Evolutionary conservation across 2,113 vertebrate genomes (phyloP).

Genomic region (Cyanoderma ruficeps): DNA sequence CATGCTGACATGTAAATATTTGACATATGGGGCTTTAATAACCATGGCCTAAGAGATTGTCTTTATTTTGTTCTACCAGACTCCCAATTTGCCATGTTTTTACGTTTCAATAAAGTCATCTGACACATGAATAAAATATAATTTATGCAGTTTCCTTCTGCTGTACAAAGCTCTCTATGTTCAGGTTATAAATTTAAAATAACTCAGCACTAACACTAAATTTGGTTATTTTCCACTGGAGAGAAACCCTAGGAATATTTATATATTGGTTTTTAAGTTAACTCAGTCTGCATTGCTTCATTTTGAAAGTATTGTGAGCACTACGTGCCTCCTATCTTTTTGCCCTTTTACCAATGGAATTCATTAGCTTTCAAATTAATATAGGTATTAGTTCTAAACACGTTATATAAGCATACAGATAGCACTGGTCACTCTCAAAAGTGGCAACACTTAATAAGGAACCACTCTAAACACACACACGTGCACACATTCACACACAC

Average conservation of each 20-base stretch:
- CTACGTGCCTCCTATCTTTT: not conserved
- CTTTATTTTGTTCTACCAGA: not conserved
- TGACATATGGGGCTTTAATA: not conserved
- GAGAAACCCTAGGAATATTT: not conserved
- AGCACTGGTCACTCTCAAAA: not conserved
- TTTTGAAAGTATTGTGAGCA: not conserved
- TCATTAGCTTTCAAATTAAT: not conserved
- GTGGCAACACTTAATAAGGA: not conserved
- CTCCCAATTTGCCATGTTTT: not conserved
- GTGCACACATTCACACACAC: not conserved
- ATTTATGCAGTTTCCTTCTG: not conserved
- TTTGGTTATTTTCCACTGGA: not conserved
- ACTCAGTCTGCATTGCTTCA: not conserved
- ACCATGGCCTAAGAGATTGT: not conserved
- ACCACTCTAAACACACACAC: not conserved
- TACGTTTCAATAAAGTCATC: not conserved
- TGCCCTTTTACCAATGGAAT: not conserved
- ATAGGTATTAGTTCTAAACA: not conserved
- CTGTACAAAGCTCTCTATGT: not conserved
- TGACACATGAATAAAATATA: not conserved
- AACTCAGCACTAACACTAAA: not conserved
- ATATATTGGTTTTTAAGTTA: not conserved
- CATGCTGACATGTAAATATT: not conserved
- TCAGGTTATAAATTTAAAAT: slow-evolving; percentile 16
- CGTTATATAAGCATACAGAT: not conserved